Evolutionary conservation across 53 echinoderm and acorn worm species (phyloP), one percentile per base, ranked within the genome.

Genomic region (Henricia sp.): DNA sequence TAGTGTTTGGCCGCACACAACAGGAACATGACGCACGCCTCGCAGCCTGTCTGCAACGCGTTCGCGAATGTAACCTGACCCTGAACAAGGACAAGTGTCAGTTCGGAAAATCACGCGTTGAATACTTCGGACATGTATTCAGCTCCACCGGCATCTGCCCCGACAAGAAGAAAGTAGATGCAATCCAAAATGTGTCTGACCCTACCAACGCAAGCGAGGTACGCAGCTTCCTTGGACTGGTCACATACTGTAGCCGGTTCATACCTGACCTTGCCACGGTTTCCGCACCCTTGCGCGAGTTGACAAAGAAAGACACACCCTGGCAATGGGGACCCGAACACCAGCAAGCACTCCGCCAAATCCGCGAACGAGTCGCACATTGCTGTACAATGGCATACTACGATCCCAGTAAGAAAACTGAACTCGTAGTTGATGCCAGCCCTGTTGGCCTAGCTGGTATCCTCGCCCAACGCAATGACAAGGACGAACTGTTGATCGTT

Each of bases 361-460:
- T n/a, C n/a, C n/a, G n/a, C 30, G 25, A 82, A 9, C 38, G 72
- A 17, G 64, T 89, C 0, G 24, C 77, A 16, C 70, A 71, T 2
- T 41, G 66, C 6, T 87, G 82, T 52, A 80, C 74, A 23, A 44
- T 28, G 26, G 88, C 85, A 69, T 91, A 77, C 55, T 88, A 88
- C 44, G 78, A 88, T 27, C 76, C 60, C 19, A 48, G 24, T 19
- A 91, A 91, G 48, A 29, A 84, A 46, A 88, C 88, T 37, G 54
- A 84, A 37, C 57, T 91, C 19, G 10, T 87, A 3, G 87, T 74
- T 1, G 87, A 91, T 75, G 91, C 87, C 13, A 91, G 87, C 24
- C 91, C 83, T 29, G 78, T 74, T 46, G 88, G 85, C 11, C 72
- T 91, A 23, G 91, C 88, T 55, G 88, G 69, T 6, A 88, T 88